phyloP scores from a whole-genome alignment of 1,140 invertebrate species.

The Mesaphorura yosii region DNA sequence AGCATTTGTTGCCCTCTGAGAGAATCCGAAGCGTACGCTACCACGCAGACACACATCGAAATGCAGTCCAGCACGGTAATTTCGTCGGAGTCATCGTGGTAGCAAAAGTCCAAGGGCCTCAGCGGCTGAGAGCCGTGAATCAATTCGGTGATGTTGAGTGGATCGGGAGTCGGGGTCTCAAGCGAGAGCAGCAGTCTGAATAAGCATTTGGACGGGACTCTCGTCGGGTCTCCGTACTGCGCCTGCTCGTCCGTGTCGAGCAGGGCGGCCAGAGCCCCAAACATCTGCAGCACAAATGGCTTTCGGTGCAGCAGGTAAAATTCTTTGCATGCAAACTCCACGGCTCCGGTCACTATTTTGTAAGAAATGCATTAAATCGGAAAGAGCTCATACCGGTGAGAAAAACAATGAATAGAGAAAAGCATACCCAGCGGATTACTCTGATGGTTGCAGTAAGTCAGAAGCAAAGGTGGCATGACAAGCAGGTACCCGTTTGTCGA shows the following conservation, averaged over 20 bases:
- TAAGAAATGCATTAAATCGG: background rate
- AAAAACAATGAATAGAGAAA: background rate
- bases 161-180: conserved; percentile 85
- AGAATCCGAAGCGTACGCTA: conserved; percentile 92
- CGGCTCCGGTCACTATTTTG: conserved; percentile 72
- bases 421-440: conserved; percentile 53
- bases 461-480: conserved; percentile 92
- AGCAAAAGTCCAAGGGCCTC: conserved; percentile 93
- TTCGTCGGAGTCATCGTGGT: conserved; percentile 89
- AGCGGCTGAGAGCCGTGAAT: conserved; percentile 93
- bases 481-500: conserved; percentile 94
- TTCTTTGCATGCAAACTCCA: conserved; percentile 96
- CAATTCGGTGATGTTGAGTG: conserved; percentile 82
- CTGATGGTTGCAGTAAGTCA: conserved; percentile 95
- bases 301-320: conserved; percentile 97
- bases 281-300: conserved; percentile 97
- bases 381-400: background rate
- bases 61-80: conserved; percentile 87
- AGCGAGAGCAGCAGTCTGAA: conserved; percentile 85
- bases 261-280: conserved; percentile 92
- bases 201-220: conserved; percentile 74
- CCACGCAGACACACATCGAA: conserved; percentile 90
- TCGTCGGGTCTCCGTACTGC: conserved; percentile 49
- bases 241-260: conserved; percentile 82
- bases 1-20: conserved; percentile 95